Evolutionary conservation across 2,113 vertebrate genomes (phyloP), one percentile per base, ranked within the genome.

Genomic region (Indri indri): DNA sequence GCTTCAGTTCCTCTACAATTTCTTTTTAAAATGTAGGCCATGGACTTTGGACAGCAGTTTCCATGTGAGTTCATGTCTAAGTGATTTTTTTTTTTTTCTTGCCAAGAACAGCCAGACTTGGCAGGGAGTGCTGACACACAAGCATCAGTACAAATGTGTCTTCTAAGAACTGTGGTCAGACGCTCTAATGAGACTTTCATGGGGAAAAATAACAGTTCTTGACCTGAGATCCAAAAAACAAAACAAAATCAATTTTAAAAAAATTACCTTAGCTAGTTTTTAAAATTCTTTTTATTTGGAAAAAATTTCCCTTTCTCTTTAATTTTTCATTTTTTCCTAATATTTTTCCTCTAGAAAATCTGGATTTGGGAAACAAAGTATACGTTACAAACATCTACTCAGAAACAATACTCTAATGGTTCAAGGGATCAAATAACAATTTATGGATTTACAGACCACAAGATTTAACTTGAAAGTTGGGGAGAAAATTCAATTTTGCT

Each of bases 71-170:
- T 98, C 17, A 3, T 83, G 97, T 61, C 70, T 96, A 97, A 98
- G 84, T 65, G 57, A 96, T 87, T 97, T 88, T 97, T 88, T 97
- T 88, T 97, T 88, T 87, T 94, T 57, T 34, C 70, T 63, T 82
- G 82, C 97, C 98, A 98, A 98, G 74, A 97, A 92, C 85, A 98
- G 97, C 95, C 85, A 97, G 89, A 68, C 92, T 98, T 97, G 95
- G 92, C 97, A 98, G 97, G 73, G 96, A 96, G 63, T 83, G 57
- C 76, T 91, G 92, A 97, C 73, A 88, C 57, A 77, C 76, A 90
- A 88, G 34, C n/a, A 40, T 96, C 95, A 42, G 74, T 73, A 96
- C 82, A 92, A 85, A 81, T 57, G 27, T 37, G 74, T 97, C 97
- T 97, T 98, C 87, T 90, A 97, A 97, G 97, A 98, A 85, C 73